Evolutionary conservation across 1,140 invertebrate genomes (phyloP), one percentile per base, ranked within the genome.

Genomic region (Euura saliciscinereae): DNA sequence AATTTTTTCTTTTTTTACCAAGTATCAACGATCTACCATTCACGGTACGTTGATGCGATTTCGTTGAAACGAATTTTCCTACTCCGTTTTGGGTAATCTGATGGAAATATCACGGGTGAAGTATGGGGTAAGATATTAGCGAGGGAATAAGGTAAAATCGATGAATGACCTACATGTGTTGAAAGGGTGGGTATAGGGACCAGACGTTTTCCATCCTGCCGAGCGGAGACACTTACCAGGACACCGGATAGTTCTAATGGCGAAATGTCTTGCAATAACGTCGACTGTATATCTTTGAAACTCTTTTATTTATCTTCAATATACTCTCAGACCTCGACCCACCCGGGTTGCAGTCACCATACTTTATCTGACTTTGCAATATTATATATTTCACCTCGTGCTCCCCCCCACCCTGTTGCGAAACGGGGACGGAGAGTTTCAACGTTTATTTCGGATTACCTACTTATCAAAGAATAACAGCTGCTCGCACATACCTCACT

Each of bases 291-390:
- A 59, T 59, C 51, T 59, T 59, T n/a, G 51, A 59, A 59, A 59
- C 51, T 59, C 51, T 59, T 59, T 59, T 59, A 59, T 59, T 59
- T 59, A 59, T 59, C 51, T 59, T 59, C 51, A 59, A 59, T 59
- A 59, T 59, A 6, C 8, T 11, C 51, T 59, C 8, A 59, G 51
- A 59, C 8, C 51, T n/a, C 51, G 3, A 59, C 8, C 13, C 51
- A n/a, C 51, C 8, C 6, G 51, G 51, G 28, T 28, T 28, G 28
- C 28, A 28, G 28, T 28, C 28, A 3, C 13, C 51, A 59, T n/a
- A 8, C 51, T n/a, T 59, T n/a, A 8, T 59, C 51, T 11, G 13
- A 59, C 51, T 59, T 59, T 3, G 51, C 51, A n/a, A 59, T 59
- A 59, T 59, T 59, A n/a, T 59, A 59, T 59, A 59, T 11, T 8